Conservation (phyloP, 37 sponge, comb jelly and placozoan species). For the Halisarca cf. caerulea region DNA sequence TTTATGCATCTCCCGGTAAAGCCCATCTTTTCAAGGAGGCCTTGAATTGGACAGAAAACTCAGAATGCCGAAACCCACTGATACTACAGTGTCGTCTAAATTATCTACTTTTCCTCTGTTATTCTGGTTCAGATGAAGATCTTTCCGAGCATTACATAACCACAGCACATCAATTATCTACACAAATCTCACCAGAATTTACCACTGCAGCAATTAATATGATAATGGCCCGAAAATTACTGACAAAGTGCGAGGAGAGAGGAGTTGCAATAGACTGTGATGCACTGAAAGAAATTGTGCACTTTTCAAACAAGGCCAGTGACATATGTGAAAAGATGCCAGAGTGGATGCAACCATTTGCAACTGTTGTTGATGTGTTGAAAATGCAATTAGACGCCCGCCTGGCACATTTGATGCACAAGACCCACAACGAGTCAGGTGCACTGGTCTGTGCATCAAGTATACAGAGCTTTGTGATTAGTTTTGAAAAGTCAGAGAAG, state of each 20-base stretch:
- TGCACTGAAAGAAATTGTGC: not conserved
- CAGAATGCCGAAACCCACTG: not conserved
- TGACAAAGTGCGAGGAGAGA: not conserved
- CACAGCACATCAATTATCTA: not conserved
- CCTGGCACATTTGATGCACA: not conserved
- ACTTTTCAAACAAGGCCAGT: not conserved
- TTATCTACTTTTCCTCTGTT: slow-evolving; percentile 15
- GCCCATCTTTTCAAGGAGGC: slow-evolving; percentile 11
- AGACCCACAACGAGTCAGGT: not conserved
- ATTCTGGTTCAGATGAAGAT: not conserved
- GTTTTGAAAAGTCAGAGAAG: too few relatives aligned
- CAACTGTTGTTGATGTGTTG: not conserved
- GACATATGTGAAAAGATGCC: not conserved
- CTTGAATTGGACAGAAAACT: not conserved
- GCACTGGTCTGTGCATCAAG: too few relatives aligned
- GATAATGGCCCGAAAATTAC: not conserved
- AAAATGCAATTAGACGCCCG: slow-evolving; percentile 15
- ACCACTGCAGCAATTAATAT: not conserved
- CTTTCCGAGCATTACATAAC: not conserved
- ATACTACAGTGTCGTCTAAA: slow-evolving; percentile 4
- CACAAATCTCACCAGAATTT: not conserved
- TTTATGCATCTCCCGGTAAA: not conserved
- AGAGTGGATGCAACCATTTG: slow-evolving; percentile 17
- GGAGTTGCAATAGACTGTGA: not conserved
- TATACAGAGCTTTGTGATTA: too few relatives aligned